Evolutionary conservation across 37 sponge, comb jelly and placozoan genomes (phyloP).

Genomic region (Oopsacas minuta): DNA sequence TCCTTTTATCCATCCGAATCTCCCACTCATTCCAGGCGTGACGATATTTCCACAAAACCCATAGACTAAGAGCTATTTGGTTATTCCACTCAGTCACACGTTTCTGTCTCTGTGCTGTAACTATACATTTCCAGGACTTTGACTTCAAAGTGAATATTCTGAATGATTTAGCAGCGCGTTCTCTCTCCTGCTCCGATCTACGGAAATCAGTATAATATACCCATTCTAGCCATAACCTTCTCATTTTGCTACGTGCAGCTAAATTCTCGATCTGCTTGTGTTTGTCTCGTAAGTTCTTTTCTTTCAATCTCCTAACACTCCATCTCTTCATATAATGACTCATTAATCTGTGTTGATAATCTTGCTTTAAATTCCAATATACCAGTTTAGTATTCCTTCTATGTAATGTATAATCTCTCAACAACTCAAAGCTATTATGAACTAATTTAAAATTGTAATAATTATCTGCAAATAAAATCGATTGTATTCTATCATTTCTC

Average conservation of each 20-base stretch:
- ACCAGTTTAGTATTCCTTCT: not conserved
- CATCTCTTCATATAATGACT: not conserved
- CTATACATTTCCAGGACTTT: not conserved
- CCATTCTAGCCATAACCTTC: not conserved
- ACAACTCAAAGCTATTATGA: not conserved
- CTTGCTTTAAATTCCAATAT: not conserved
- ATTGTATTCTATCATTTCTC: not conserved
- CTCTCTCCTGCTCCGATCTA: not conserved
- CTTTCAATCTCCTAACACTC: not conserved
- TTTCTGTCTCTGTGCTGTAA: not conserved
- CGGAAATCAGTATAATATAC: not conserved
- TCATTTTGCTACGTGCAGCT: not conserved
- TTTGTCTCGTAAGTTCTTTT: not conserved
- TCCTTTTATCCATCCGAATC: not conserved
- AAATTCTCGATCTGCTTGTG: not conserved
- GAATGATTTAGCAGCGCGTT: not conserved
- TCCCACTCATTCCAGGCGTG: slow-evolving; percentile 4
- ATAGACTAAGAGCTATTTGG: not conserved
- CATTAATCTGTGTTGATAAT: not conserved
- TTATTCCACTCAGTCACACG: not conserved
- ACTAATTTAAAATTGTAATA: not conserved
- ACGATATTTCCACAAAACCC: slow-evolving; percentile 1
- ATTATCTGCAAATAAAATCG: not conserved
- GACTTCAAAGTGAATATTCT: not conserved
- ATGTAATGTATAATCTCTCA: not conserved